Conservation (phyloP, 2,797 vertebrate species). For the Spinus pinus region DNA sequence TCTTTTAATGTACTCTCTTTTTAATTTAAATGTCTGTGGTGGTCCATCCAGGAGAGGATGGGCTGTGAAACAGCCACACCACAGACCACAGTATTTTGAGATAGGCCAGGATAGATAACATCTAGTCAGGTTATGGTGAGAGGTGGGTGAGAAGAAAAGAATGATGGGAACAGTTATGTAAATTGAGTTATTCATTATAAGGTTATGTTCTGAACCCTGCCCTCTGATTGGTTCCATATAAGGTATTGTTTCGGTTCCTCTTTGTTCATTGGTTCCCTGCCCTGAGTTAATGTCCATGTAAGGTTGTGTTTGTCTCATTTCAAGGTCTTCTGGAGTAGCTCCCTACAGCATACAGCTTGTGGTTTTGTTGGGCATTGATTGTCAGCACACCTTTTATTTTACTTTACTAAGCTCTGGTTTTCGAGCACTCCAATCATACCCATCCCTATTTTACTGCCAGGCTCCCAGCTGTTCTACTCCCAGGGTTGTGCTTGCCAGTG, state of each 20-base stretch:
- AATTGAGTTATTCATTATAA: background rate
- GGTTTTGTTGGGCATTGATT: background rate
- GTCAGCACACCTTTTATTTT: background rate
- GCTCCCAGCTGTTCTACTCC: background rate
- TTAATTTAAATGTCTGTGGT: background rate
- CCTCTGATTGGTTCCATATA: background rate
- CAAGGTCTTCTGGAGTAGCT: background rate
- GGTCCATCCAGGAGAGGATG: background rate
- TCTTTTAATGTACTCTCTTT: background rate
- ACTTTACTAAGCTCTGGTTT: background rate
- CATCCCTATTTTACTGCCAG: background rate
- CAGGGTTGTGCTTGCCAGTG: fast-evolving
- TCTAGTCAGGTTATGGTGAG: background rate
- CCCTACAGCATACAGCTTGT: background rate
- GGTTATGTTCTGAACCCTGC: background rate
- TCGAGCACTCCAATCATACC: fast-evolving
- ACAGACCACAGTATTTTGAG: background rate
- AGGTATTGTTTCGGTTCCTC: background rate
- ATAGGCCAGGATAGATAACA: background rate
- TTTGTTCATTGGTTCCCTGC: background rate
- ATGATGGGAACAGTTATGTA: background rate
- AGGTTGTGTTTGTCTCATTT: background rate
- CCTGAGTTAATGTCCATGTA: background rate
- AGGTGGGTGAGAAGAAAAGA: background rate
- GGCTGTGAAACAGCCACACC: background rate